Percentiles rank a stretch among this genome's conserved stretches.
phyloP scores from a whole-genome alignment of 2,888 invertebrate species.

The Matsumyia berberina region DNA sequence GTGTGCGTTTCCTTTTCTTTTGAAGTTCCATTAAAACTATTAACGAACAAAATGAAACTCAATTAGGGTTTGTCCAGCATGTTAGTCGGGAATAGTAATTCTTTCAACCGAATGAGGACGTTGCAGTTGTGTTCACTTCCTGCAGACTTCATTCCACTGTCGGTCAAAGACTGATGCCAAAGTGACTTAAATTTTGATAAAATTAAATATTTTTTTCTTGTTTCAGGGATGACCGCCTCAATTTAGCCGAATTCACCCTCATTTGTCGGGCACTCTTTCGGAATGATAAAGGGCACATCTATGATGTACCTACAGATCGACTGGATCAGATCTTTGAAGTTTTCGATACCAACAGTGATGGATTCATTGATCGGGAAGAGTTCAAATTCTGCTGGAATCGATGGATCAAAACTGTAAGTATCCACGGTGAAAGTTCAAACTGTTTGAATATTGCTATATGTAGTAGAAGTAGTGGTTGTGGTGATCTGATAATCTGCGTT shows the following conservation, averaged over 20 bases:
- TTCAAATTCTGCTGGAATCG: conserved; percentile 95
- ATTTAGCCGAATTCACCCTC: conserved; percentile 90
- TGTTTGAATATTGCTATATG: too few species aligned
- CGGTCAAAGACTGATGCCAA: too few species aligned
- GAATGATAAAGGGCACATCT: conserved; percentile 93
- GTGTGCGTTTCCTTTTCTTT: conserved; percentile 4
- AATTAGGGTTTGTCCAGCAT: conserved; percentile 40
- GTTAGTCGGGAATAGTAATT: conserved; percentile 11
- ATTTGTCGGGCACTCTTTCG: conserved; percentile 94
- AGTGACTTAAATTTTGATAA: neutral
- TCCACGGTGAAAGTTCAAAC: too few species aligned
- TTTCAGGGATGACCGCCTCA: conserved; percentile 91
- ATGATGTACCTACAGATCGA: conserved; percentile 89
- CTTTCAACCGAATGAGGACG: neutral
- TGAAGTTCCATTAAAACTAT: conserved; percentile 50
- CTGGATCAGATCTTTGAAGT: conserved; percentile 91
- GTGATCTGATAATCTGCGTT: too few species aligned
- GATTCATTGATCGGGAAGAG: conserved; percentile 91
- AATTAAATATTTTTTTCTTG: neutral
- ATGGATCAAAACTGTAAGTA: conserved; percentile 93
- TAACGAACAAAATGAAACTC: conserved; percentile 42
- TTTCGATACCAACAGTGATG: conserved; percentile 92
- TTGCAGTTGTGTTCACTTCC: neutral
- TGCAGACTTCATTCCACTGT: neutral
- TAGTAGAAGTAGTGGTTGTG: too few species aligned